Percentiles rank a stretch among this genome's conserved stretches.
phyloP scores from a whole-genome alignment of 2,888 invertebrate species.

The Campoplex nolae region DNA sequence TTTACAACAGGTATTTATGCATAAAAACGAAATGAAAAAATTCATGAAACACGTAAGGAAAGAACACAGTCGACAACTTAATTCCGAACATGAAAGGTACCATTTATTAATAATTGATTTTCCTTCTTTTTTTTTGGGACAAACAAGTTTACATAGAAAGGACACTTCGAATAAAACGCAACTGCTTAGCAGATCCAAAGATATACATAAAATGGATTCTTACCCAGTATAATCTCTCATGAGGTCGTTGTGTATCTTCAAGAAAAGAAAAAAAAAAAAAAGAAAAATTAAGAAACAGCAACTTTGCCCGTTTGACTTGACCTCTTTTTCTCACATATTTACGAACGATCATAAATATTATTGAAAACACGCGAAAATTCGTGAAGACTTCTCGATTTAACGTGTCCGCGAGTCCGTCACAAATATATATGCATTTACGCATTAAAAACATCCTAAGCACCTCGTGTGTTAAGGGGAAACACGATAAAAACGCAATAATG shows the following conservation, averaged over 20 bases:
- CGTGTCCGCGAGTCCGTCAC: conserved; percentile 16
- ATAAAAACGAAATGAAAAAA: not conserved
- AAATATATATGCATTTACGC: conserved; percentile 38
- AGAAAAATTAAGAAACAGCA: conserved; percentile 23
- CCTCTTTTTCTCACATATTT: conserved; percentile 31
- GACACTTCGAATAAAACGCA: conserved; percentile 83
- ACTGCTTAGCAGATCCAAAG: conserved; percentile 79
- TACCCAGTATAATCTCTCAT: conserved; percentile 65
- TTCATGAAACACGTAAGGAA: not conserved
- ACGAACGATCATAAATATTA: conserved; percentile 48
- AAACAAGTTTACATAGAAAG: conserved; percentile 83
- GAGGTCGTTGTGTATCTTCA: conserved; percentile 50
- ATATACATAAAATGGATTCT: conserved; percentile 78
- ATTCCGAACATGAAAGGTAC: conserved; percentile 79
- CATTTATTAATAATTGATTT: conserved; percentile 77
- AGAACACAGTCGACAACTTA: conserved; percentile 5
- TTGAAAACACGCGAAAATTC: conserved; percentile 43
- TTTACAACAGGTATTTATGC: not conserved
- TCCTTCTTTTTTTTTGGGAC: conserved; percentile 75
- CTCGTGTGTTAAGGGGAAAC: conserved; percentile 31
- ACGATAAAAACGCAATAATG: conserved; percentile 37
- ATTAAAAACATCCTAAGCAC: conserved; percentile 41
- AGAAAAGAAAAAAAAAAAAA: conserved; percentile 11
- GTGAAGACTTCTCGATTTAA: conserved; percentile 3
- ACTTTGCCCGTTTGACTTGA: conserved; percentile 22